phyloP scores from a whole-genome alignment of 2,797 vertebrate species.

The Leucoraja ocellata region DNA sequence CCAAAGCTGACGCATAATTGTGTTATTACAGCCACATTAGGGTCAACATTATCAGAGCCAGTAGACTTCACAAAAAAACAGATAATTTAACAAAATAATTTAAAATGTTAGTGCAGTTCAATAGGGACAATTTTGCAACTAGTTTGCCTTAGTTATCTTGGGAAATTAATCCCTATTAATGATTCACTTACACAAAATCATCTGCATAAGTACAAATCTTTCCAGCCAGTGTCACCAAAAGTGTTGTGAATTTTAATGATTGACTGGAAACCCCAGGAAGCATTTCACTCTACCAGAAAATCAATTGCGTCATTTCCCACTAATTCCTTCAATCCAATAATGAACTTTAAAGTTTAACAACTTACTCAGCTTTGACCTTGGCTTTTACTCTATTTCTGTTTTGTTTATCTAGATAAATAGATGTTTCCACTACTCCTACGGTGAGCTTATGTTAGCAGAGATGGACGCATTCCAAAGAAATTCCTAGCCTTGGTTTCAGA shows the following conservation, averaged over 20 bases:
- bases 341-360: background rate
- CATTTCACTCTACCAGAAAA: background rate
- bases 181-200: background rate
- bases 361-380: background rate
- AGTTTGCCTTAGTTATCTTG: background rate
- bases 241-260: background rate
- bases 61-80: background rate
- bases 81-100: background rate
- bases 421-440: background rate
- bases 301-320: background rate
- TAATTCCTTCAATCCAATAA: background rate
- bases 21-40: background rate
- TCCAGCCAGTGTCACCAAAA: too few relatives aligned
- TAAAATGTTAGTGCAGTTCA: conserved; percentile 7
- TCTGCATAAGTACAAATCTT: background rate
- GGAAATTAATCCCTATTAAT: background rate
- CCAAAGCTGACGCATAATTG: background rate
- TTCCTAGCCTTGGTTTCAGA: background rate
- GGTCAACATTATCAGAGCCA: background rate
- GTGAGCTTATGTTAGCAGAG: background rate
- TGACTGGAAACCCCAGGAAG: background rate
- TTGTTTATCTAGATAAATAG: background rate
- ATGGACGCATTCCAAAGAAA: background rate
- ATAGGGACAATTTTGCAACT: background rate
- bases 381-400: background rate